phyloP scores from a whole-genome alignment of 2,113 vertebrate genomes.

The Rissa tridactyla region DNA sequence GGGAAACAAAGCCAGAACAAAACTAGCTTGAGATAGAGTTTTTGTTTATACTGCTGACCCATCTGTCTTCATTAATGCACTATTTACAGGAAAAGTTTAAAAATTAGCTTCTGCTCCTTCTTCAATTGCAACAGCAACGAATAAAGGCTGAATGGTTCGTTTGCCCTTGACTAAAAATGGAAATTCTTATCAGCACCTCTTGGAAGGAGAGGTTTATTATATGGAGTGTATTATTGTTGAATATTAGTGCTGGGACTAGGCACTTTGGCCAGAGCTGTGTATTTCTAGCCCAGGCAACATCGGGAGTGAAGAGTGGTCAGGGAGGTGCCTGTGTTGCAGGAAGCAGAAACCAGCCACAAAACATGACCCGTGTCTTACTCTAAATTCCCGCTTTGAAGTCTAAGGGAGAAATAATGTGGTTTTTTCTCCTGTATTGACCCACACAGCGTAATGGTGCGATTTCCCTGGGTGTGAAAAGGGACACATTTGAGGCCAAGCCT shows the following conservation, averaged over 20 bases:
- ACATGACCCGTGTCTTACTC: accelerated
- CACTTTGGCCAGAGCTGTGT: not conserved
- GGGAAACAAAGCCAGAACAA: constrained; percentile 72
- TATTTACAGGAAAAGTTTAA: constrained; percentile 70
- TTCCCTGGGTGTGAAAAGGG: not conserved
- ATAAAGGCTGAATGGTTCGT: not conserved
- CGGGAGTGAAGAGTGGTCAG: not conserved
- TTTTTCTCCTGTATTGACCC: not conserved
- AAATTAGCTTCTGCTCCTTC: constrained; percentile 54
- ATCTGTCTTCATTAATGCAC: constrained; percentile 75
- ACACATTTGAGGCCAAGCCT: not conserved
- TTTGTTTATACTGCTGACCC: constrained; percentile 74
- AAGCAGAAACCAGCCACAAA: not conserved
- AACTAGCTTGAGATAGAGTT: constrained; percentile 66
- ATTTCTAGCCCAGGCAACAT: not conserved
- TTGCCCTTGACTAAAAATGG: constrained; percentile 45
- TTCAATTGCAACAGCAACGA: constrained; percentile 14
- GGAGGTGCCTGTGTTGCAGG: not conserved
- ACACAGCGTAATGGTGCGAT: accelerated
- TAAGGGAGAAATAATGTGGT: not conserved
- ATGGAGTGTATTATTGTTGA: not conserved
- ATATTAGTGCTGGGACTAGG: not conserved
- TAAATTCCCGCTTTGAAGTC: not conserved
- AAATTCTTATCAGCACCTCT: constrained; percentile 40
- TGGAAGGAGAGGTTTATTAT: constrained; percentile 16